Evolutionary conservation across 2,113 vertebrate genomes (phyloP), one percentile per base, ranked within the genome.

Genomic region (Varanus salvator): DNA sequence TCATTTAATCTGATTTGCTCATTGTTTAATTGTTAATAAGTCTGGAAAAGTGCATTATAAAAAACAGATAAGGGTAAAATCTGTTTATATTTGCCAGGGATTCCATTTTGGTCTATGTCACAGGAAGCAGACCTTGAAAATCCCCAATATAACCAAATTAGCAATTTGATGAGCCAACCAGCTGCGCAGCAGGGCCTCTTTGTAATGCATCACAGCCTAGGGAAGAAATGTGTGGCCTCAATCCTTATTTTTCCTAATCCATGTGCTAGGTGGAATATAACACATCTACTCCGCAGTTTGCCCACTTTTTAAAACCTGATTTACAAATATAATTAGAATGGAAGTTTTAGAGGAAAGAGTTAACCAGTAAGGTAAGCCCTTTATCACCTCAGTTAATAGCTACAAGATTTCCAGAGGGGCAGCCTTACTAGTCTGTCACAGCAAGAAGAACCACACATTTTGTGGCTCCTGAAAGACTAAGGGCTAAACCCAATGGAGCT

Each of bases 71-170:
- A 83, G 54, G 66, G 19, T 57, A 21, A 81, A 60, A 88, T 92
- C 84, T 44, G 38, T 84, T 93, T 94, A 75, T 89, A 85, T 86
- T 81, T 89, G 89, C 83, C 78, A 86, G 90, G 93, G 95, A 96
- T 96, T 96, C 96, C 93, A 92, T 90, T 87, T 87, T 88, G 89
- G 66, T 44, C 66, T 86, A 48, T 29, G 11, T 57, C 90, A 90
- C 76, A 94, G 92, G 91, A 92, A 92, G 81, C 91, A 84, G 93
- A 92, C 21, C 81, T 44, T 86, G 90, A 93, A 93, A 90, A 92
- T 84, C 60, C 17, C 21, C 52, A 91, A 71, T 76, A 68, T 92
- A 85, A 88, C 93, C 66, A 91, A 96, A 93, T 92, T 92, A 95
- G 94, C 89, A 77, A 80, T 86, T 90, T 93, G 93, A 93, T 85